Evolutionary conservation across 2,113 vertebrate genomes (phyloP), one percentile per base, ranked within the genome.

Genomic region (Cyprinodon variegatus): DNA sequence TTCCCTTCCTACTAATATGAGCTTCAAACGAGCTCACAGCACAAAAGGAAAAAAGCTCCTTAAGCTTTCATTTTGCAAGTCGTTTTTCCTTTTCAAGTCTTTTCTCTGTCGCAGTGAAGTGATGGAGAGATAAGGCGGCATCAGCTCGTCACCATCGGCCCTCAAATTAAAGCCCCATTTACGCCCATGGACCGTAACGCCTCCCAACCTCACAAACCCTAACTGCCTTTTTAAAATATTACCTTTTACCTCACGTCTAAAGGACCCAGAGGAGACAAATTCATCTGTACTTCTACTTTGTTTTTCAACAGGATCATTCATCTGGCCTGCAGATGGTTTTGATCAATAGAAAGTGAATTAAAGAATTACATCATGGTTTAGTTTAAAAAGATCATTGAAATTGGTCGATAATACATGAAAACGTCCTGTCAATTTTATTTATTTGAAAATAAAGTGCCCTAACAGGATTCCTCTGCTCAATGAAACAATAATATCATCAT

Each of bases 241-340:
- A 86, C 88, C 90, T 89, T 70, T 80, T 13, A 89, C 90, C 87
- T 80, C 70, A 66, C 81, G 76, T 79, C 79, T 66, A 86, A 92
- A 90, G 80, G 74, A 88, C 84, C 85, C 39, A 10, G 20, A 65
- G 39, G 7, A 61, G 22, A 48, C 48, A 57, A n/a, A 57, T 57
- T 20, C 20, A 17, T 6, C 7, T 3, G 48, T 53, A 8, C 20
- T 57, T 20, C 3, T 57, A 9, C 4, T 53, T 57, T 57, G 17
- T 57, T 57, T 57, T 57, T 57, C 50, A 57, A n/a, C 50, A 57
- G n/a, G 17, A 57, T 57, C 6, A n/a, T 57, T 10, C 2, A n/a
- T n/a, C 14, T 57, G 10, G 6, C 2, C 20, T 57, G 20, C 29
- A 57, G 8, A 57, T 57, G 50, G 20, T 20, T 57, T 17, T 57